phyloP scores from a whole-genome alignment of 1,140 invertebrate species.

The Dinoponera quadriceps region DNA sequence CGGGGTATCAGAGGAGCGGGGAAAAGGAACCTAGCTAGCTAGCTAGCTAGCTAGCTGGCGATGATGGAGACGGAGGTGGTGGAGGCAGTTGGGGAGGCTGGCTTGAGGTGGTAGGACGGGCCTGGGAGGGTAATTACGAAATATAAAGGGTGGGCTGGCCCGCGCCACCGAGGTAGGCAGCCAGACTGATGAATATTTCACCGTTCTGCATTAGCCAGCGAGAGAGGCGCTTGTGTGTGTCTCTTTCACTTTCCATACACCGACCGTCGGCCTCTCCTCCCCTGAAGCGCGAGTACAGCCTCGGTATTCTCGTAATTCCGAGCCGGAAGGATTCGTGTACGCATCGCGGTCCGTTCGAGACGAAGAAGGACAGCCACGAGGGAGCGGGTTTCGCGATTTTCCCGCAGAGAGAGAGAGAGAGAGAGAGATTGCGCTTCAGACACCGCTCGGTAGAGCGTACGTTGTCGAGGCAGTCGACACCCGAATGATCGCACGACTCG shows the following conservation, averaged over 20 bases:
- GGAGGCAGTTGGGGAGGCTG: slow-evolving; percentile 70
- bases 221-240: slow-evolving; percentile 80
- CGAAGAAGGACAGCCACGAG: slow-evolving; percentile 13
- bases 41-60: slow-evolving; percentile 42
- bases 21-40: slow-evolving; percentile 42
- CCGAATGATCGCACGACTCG: too few relatives aligned
- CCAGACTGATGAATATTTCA: slow-evolving; percentile 85
- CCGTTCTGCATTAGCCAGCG: slow-evolving; percentile 83
- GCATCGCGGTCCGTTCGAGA: slow-evolving; percentile 11
- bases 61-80: slow-evolving; percentile 56
- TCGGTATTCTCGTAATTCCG: slow-evolving; percentile 51
- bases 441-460: too few relatives aligned
- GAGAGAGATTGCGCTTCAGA: too few relatives aligned
- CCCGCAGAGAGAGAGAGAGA: not conserved
- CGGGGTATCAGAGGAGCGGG: slow-evolving; percentile 29
- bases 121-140: slow-evolving; percentile 84
- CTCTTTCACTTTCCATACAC: slow-evolving; percentile 80
- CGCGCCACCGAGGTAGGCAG: slow-evolving; percentile 80
- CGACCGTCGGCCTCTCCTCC: slow-evolving; percentile 29
- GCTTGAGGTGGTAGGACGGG: slow-evolving; percentile 76
- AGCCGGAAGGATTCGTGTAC: slow-evolving; percentile 60
- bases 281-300: slow-evolving; percentile 13
- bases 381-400: slow-evolving; percentile 3
- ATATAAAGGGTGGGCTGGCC: slow-evolving; percentile 84
- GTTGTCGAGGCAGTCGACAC: too few relatives aligned